phyloP scores from a whole-genome alignment of 1,140 invertebrate genomes.

The Drosophila kurseongensis region DNA sequence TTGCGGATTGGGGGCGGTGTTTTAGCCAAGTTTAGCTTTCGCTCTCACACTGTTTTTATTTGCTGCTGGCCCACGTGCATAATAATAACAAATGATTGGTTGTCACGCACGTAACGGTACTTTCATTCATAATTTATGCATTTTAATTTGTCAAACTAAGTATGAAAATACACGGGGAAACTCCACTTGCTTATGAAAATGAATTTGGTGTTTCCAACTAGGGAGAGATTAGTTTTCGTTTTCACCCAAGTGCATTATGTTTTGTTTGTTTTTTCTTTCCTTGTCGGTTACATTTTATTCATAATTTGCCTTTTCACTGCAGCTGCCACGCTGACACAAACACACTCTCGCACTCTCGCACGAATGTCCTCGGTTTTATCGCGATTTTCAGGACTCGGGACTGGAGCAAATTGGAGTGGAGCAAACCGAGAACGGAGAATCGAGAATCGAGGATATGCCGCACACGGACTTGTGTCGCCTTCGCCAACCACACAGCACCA shows the following conservation, averaged over 20 bases:
- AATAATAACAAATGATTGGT: conserved; percentile 83
- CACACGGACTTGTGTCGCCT: conserved; percentile 62
- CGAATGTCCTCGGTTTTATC: conserved; percentile 42
- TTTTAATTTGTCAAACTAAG: conserved; percentile 81
- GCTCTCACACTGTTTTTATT: conserved; percentile 25
- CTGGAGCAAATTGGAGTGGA: conserved; percentile 27
- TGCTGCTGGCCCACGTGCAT: conserved; percentile 67
- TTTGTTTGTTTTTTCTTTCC: conserved; percentile 19
- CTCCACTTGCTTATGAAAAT: conserved; percentile 22
- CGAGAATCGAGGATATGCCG: conserved; percentile 26
- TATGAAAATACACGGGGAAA: conserved; percentile 2
- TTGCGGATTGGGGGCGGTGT: background rate
- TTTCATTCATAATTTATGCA: conserved; percentile 84
- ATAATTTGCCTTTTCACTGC: conserved; percentile 64
- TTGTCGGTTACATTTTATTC: conserved; percentile 51
- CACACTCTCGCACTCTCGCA: conserved; percentile 26
- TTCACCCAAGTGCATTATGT: conserved; percentile 15
- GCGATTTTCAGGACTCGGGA: conserved; percentile 50
- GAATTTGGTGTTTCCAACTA: conserved; percentile 25
- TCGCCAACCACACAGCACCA: conserved; percentile 79
- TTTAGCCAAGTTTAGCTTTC: conserved; percentile 43
- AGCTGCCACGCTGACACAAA: conserved; percentile 25
- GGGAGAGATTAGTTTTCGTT: conserved; percentile 13
- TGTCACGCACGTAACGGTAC: conserved; percentile 82
- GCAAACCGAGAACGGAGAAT: conserved; percentile 19